These are phyloP conservation scores for Neodiprion lecontei DNA, from an alignment of 1,140 invertebrate genomes.

Conservation along the genomic window DNA sequence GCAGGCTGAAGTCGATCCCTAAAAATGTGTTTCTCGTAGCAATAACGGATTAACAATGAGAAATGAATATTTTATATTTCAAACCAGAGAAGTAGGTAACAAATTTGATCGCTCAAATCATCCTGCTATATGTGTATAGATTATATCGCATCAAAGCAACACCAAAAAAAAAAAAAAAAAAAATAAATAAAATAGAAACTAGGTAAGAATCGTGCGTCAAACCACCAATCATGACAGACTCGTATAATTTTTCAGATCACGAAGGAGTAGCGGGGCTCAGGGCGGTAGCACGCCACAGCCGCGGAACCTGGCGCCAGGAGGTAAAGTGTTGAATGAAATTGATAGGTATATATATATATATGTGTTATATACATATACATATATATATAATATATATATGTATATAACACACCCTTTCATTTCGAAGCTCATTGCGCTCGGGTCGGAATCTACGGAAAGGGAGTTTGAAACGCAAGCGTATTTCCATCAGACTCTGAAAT, in stretches of 20 bases:
- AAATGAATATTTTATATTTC: too few relatives aligned
- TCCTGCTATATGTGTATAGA: too few relatives aligned
- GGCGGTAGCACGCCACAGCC: constrained; percentile 74
- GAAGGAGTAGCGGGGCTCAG: constrained; percentile 76
- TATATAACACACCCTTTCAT: not conserved
- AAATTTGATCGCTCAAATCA: too few relatives aligned
- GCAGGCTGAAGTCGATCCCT: too few relatives aligned
- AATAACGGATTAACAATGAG: too few relatives aligned
- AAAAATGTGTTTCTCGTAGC: too few relatives aligned
- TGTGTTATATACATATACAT: constrained; percentile 9
- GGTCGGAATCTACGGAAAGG: not conserved
- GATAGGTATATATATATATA: constrained; percentile 3
- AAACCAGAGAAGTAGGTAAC: too few relatives aligned
- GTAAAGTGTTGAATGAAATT: constrained; percentile 58
- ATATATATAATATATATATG: constrained; percentile 7
- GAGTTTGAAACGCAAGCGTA: not conserved
- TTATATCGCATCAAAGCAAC: too few relatives aligned
- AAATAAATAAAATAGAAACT: too few relatives aligned
- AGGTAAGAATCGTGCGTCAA: too few relatives aligned
- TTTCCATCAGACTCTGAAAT: not conserved
- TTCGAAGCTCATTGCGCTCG: constrained; percentile 7
- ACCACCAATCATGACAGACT: too few relatives aligned
- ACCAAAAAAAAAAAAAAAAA: too few relatives aligned
- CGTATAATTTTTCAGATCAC: constrained; percentile 65
- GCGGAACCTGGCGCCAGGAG: constrained; percentile 75